Evolutionary conservation across 2,113 vertebrate species (phyloP).

Genomic region (Labeo rohita): DNA sequence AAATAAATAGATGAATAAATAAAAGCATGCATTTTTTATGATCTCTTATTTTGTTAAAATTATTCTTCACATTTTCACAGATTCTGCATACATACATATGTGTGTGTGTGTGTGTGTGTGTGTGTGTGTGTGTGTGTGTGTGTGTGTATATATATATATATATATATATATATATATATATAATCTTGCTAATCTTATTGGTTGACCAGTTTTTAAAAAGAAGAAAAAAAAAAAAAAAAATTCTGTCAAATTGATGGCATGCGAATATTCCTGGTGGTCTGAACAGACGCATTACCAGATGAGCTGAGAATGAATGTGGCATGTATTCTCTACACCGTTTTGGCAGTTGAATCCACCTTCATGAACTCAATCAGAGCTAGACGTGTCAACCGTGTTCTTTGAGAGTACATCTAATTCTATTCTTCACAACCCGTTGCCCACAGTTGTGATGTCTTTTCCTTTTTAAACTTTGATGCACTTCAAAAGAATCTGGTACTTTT

Average conservation of each 20-base stretch:
- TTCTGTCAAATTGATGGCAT: not conserved
- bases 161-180: too few relatives aligned
- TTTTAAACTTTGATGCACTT: slow-evolving; percentile 12
- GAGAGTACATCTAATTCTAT: not conserved
- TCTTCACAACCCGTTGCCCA: slow-evolving; percentile 13
- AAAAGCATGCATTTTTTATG: too few relatives aligned
- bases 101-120: too few relatives aligned
- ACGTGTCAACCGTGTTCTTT: not conserved
- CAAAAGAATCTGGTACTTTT: not conserved
- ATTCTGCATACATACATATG: too few relatives aligned
- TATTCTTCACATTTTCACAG: too few relatives aligned
- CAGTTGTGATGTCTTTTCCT: not conserved
- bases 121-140: too few relatives aligned
- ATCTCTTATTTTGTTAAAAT: too few relatives aligned
- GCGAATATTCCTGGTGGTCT: not conserved
- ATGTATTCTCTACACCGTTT: not conserved
- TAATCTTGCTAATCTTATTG: too few relatives aligned
- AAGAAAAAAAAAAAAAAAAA: not conserved
- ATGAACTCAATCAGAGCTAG: slow-evolving; percentile 18
- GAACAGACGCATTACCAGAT: not conserved
- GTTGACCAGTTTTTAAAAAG: too few relatives aligned
- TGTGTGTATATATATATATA: too few relatives aligned
- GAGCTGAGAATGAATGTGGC: not conserved
- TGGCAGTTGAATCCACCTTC: slow-evolving; percentile 11
- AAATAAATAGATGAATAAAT: too few relatives aligned